Conservation (phyloP, 2,888 invertebrate species). For the Oscheius myriophilus region DNA sequence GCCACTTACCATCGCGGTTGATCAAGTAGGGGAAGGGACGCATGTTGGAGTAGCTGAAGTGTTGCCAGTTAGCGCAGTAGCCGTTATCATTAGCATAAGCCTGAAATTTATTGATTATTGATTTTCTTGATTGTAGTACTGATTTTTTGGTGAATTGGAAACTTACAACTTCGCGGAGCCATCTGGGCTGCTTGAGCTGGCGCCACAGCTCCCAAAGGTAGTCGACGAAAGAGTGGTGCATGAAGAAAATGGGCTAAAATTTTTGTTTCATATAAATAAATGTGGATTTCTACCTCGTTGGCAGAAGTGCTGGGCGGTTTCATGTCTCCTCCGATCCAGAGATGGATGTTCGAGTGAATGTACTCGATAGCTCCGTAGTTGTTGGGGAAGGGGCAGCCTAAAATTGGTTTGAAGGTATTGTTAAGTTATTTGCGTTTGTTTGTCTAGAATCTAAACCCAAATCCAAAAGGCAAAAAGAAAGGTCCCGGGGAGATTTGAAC, state of each 20-base stretch:
- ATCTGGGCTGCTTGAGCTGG: constrained; percentile 61
- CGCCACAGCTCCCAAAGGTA: constrained; percentile 68
- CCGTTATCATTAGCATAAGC: constrained; percentile 66
- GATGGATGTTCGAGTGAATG: constrained; percentile 66
- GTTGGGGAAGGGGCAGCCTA: constrained; percentile 65
- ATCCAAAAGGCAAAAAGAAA: neutral
- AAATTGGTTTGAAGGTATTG: neutral
- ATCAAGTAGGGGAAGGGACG: constrained; percentile 64
- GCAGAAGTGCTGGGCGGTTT: constrained; percentile 63
- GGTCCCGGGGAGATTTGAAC: constrained; percentile 21
- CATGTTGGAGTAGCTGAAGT: constrained; percentile 68
- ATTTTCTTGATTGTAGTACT: neutral
- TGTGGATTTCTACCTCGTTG: constrained; percentile 42
- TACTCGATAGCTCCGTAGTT: constrained; percentile 69
- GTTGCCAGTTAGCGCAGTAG: constrained; percentile 67
- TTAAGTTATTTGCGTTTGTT: neutral
- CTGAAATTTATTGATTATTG: constrained; percentile 35
- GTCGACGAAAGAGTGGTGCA: constrained; percentile 68
- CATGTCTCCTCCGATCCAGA: constrained; percentile 70
- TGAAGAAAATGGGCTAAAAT: constrained; percentile 55
- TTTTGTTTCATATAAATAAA: too few relatives aligned
- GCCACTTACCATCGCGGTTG: constrained; percentile 63
- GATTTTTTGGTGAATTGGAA: neutral
- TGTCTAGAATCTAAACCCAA: neutral
- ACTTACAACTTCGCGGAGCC: constrained; percentile 58